Percentiles rank a stretch among this genome's conserved stretches.
Evolutionary conservation across 2,888 invertebrate species (phyloP).

Genomic region (Noctua janthina): DNA sequence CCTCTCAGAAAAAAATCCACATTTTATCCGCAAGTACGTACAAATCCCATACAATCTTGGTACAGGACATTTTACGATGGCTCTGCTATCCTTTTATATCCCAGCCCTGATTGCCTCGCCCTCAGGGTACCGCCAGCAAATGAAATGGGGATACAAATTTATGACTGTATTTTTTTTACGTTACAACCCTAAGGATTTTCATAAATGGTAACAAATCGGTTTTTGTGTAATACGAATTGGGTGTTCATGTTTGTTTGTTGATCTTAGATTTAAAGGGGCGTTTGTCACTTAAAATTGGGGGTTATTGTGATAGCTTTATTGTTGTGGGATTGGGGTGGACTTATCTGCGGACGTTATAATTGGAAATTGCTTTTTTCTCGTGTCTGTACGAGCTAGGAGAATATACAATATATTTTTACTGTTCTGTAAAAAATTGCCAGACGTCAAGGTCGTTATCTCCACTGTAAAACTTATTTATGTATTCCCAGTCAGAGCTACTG

Average conservation of each 20-base stretch:
- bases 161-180: conserved; percentile 75
- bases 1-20: conserved; percentile 66
- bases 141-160: conserved; percentile 79
- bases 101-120: conserved; percentile 86
- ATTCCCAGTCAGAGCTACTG: too few species aligned
- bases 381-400: neutral
- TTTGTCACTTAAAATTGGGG: conserved; percentile 38
- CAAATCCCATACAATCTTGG: conserved; percentile 86
- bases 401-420: too few species aligned
- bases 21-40: conserved; percentile 72
- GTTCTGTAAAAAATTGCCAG: too few species aligned
- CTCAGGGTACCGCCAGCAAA: conserved; percentile 72
- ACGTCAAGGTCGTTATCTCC: too few species aligned
- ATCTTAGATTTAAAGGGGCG: conserved; percentile 46
- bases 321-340: conserved; percentile 1
- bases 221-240: conserved; percentile 60
- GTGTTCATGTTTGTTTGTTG: conserved; percentile 57
- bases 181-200: conserved; percentile 68
- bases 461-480: too few species aligned
- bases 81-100: conserved; percentile 86
- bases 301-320: conserved; percentile 19
- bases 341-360: conserved; percentile 16
- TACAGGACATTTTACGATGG: conserved; percentile 86
- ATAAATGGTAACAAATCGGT: conserved; percentile 75
- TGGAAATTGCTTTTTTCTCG: conserved; percentile 1